phyloP scores from a whole-genome alignment of 2,888 invertebrate species.

The Macaria liturata region DNA sequence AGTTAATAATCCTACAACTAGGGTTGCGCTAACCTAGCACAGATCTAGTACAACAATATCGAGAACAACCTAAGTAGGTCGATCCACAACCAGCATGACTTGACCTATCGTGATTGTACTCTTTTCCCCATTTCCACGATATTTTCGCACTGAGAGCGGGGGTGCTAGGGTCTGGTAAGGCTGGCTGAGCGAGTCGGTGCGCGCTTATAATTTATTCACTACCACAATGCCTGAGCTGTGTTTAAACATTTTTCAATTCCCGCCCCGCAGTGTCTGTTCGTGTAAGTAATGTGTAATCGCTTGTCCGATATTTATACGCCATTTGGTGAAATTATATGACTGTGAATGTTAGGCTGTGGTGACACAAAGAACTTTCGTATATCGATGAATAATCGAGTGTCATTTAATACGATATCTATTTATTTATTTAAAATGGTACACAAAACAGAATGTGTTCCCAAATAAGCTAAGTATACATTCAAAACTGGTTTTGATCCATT shows the following conservation, averaged over 20 bases:
- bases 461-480: too few relatives aligned
- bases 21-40: slow-evolving; percentile 57
- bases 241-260: slow-evolving; percentile 67
- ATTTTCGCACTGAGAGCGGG: slow-evolving; percentile 44
- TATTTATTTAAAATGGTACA: too few relatives aligned
- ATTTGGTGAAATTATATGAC: too few relatives aligned
- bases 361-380: too few relatives aligned
- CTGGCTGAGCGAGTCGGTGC: slow-evolving; percentile 58
- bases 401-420: too few relatives aligned
- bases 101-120: slow-evolving; percentile 54
- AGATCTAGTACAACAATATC: slow-evolving; percentile 72
- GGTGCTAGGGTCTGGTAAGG: slow-evolving; percentile 46
- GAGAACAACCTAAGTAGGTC: slow-evolving; percentile 72
- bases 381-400: too few relatives aligned
- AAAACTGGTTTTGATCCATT: too few relatives aligned
- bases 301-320: neutral
- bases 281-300: neutral
- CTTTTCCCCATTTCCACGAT: slow-evolving; percentile 43
- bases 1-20: slow-evolving; percentile 64
- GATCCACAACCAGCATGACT: slow-evolving; percentile 49
- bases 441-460: too few relatives aligned
- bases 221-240: slow-evolving; percentile 68
- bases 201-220: slow-evolving; percentile 75
- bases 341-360: too few relatives aligned
- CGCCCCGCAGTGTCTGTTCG: slow-evolving; percentile 43